Conservation (phyloP, 2,797 vertebrate genomes). For the Cryptoprocta ferox region DNA sequence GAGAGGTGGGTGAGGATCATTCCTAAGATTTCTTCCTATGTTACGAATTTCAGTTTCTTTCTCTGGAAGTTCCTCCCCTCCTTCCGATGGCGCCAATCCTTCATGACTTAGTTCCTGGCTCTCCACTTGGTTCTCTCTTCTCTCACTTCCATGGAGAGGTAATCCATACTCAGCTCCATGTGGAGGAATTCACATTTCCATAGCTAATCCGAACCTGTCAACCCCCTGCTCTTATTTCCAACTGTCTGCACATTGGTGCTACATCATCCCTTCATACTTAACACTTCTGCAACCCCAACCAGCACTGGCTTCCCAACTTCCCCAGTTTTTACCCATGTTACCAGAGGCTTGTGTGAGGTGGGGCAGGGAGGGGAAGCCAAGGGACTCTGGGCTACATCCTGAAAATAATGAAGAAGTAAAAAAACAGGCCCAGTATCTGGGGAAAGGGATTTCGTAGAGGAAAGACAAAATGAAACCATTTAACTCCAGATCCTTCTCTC, state of each 20-base stretch:
- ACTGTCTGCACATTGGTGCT: not conserved
- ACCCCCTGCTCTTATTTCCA: not conserved
- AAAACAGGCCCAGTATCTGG: not conserved
- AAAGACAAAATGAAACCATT: not conserved
- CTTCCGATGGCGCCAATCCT: not conserved
- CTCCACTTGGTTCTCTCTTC: not conserved
- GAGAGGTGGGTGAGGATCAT: not conserved
- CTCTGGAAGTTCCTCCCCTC: not conserved
- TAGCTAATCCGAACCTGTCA: not conserved
- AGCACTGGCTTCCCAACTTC: not conserved
- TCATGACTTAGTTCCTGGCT: not conserved
- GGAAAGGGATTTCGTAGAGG: not conserved
- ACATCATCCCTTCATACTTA: not conserved
- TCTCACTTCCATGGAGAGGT: not conserved
- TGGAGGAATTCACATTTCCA: not conserved
- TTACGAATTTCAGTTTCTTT: not conserved
- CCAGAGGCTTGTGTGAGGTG: not conserved
- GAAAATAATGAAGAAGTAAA: not conserved
- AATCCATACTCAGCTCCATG: not conserved
- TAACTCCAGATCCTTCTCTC: not conserved
- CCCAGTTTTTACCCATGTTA: not conserved
- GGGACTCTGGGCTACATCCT: not conserved
- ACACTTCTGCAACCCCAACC: not conserved
- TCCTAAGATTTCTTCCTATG: not conserved
- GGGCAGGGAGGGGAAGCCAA: not conserved